Base-by-base conservation (phyloP, 2,113 vertebrate species). In the Cyprinodon tularosa region DNA sequence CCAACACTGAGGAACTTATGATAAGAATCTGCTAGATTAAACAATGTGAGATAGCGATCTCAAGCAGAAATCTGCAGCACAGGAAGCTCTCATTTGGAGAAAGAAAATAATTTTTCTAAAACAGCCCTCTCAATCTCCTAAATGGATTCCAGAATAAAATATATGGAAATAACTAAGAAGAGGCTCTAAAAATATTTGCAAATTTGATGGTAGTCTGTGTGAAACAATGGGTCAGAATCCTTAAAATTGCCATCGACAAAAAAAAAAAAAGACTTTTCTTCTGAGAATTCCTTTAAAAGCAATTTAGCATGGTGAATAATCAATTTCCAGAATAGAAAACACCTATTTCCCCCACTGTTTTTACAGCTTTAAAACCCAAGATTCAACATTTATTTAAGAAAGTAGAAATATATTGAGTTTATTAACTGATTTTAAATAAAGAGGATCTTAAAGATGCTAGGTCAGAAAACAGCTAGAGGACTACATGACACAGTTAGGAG, bases 401-500 rank as follows among this genome's bases (percentile, higher is more conserved):
- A 13, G 67, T 50, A 76, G 71, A 61, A 29, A 53, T 39, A 83
- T 57, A 69, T 40, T 20, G 1, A 29, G 65, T 50, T 68, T 12
- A 44, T 15, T 53, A 61, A 3, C 10, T 20, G 11, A 45, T 47
- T 63, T 57, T 20, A 4, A 61, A 86, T 79, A 39, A 83, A 65
- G 72, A 70, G 14, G 42, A 71, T 71, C 81, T 81, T 60, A 82
- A 81, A 90, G 78, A 80, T 68, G 39, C 64, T 81, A 65, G 50
- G 72, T 67, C 38, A 66, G 64, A 29, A 36, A 63, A 57, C 20
- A 14, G 40, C 11, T 3, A 44, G 61, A 79, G 63, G 13, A 62
- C 64, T 63, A 60, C 57, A 50, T 78, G 82, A 72, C 86, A 86
- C 81, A 84, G 77, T 83, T 79, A 83, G 45, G 60, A 67, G 67